These are phyloP conservation scores for Callopanchax toddi DNA, from an alignment of 2,113 vertebrate genomes.

Conservation along the genomic window DNA sequence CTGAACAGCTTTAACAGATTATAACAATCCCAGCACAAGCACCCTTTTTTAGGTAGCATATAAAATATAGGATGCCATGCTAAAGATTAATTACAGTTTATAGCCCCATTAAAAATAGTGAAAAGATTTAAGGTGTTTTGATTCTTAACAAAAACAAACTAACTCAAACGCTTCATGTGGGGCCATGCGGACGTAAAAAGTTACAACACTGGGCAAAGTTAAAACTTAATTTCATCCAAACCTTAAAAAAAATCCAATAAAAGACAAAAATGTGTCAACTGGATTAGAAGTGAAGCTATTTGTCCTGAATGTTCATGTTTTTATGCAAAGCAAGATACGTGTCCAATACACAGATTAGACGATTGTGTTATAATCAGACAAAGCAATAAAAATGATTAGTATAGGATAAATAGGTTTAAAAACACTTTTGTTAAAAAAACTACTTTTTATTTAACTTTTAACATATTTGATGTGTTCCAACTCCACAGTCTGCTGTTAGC, in stretches of 20 bases:
- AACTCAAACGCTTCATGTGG: slow-evolving; percentile 24
- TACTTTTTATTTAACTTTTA: too few relatives aligned
- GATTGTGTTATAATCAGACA: too few relatives aligned
- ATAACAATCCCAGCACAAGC: slow-evolving; percentile 30
- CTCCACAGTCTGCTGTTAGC: too few relatives aligned
- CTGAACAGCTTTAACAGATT: slow-evolving; percentile 44
- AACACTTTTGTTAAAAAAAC: too few relatives aligned
- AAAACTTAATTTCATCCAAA: background rate
- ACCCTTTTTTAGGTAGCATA: slow-evolving; percentile 32
- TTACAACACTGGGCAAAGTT: background rate
- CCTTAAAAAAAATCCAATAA: background rate
- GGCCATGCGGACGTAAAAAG: slow-evolving; percentile 20
- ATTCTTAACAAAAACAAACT: slow-evolving; percentile 10
- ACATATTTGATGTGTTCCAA: too few relatives aligned
- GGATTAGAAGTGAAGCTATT: too few relatives aligned
- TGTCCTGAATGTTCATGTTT: too few relatives aligned
- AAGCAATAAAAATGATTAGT: too few relatives aligned
- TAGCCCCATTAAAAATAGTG: slow-evolving; percentile 59
- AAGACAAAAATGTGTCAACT: background rate
- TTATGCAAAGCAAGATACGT: too few relatives aligned
- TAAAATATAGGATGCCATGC: slow-evolving; percentile 31
- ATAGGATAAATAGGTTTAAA: too few relatives aligned
- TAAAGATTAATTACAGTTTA: slow-evolving; percentile 70
- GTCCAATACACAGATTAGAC: too few relatives aligned
- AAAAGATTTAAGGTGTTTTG: slow-evolving; percentile 40